Evolutionary conservation across 2,888 invertebrate genomes (phyloP).

Genomic region (Melipona beecheii): DNA sequence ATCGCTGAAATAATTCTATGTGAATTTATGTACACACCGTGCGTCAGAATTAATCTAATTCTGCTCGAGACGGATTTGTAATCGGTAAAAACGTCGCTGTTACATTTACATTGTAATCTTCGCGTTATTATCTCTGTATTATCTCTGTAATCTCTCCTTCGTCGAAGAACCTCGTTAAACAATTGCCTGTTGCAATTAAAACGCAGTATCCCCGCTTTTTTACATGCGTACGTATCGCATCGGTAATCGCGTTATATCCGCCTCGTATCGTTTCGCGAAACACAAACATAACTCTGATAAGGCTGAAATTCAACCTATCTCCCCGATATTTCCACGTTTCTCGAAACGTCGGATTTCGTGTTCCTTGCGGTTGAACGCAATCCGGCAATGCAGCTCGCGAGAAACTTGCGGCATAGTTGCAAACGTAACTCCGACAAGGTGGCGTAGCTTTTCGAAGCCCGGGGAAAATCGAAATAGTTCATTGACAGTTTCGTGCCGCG

Average conservation of each 20-base stretch:
- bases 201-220: background rate
- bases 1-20: no score
- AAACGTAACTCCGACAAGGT: constrained; percentile 22
- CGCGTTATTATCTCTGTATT: background rate
- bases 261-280: background rate
- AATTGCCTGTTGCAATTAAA: constrained; percentile 17
- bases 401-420: constrained; percentile 35
- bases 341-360: background rate
- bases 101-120: background rate
- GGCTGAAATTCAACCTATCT: constrained; percentile 25
- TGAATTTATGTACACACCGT: no score
- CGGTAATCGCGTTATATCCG: no score
- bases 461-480: constrained; percentile 49
- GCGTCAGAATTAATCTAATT: background rate
- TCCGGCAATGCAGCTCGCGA: background rate
- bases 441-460: background rate
- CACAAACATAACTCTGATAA: constrained; percentile 12
- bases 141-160: constrained; percentile 5
- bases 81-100: background rate
- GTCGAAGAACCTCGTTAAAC: constrained; percentile 1
- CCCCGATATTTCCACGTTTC: constrained; percentile 1
- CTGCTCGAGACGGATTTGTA: background rate
- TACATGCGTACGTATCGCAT: no score
- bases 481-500: constrained; percentile 14
- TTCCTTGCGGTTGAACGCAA: constrained; percentile 28